A percentile compares a stretch with the other conserved stretches of the same genome.
These are phyloP conservation scores for Austrofundulus limnaeus DNA, from an alignment of 2,113 vertebrate genomes.

Conservation along the genomic window DNA sequence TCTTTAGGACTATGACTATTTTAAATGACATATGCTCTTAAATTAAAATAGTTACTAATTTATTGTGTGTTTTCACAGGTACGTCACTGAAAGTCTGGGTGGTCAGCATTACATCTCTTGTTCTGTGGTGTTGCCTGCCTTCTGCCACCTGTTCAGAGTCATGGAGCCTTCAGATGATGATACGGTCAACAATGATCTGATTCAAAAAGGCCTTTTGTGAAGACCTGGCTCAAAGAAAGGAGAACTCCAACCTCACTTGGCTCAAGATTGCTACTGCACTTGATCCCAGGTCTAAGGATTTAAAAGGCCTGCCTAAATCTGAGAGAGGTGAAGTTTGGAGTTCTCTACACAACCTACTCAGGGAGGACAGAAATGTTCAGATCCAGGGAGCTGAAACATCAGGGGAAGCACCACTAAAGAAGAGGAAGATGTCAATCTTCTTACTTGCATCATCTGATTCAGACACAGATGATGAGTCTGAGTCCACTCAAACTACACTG, in stretches of 20 bases:
- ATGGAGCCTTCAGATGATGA: too few relatives aligned
- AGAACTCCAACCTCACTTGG: not conserved
- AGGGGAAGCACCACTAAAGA: too few relatives aligned
- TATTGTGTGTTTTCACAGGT: too few relatives aligned
- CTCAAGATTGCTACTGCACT: not conserved
- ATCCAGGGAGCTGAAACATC: too few relatives aligned
- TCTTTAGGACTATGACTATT: too few relatives aligned
- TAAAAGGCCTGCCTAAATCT: not conserved
- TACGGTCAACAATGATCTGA: too few relatives aligned
- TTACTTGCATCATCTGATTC: too few relatives aligned
- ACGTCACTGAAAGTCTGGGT: not conserved
- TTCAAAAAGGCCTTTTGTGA: too few relatives aligned
- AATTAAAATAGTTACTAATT: too few relatives aligned
- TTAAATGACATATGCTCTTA: too few relatives aligned
- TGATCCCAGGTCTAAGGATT: not conserved
- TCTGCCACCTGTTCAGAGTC: not conserved
- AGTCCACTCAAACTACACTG: not conserved
- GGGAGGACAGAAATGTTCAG: not conserved
- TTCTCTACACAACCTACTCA: not conserved
- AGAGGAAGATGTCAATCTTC: too few relatives aligned
- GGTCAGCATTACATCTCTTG: not conserved
- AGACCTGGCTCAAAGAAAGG: not conserved
- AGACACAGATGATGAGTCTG: too few relatives aligned
- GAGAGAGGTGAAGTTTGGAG: not conserved
- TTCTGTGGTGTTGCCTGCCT: not conserved